phyloP scores from a whole-genome alignment of 1,140 invertebrate genomes.

The Calephelis nemesis region DNA sequence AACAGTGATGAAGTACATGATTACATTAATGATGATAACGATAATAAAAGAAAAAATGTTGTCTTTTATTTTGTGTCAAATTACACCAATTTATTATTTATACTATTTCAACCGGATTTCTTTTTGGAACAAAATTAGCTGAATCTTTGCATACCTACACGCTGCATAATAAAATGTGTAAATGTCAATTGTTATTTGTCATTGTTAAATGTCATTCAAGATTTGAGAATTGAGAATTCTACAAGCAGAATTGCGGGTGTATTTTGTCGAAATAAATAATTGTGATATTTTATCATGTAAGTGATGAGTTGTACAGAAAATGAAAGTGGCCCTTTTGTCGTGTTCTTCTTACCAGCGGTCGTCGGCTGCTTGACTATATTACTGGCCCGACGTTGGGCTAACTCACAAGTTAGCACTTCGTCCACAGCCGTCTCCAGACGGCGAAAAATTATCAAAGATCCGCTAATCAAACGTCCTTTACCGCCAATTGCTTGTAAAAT shows the following conservation, averaged over 20 bases:
- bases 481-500: slow-evolving; percentile 65
- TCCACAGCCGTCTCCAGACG: slow-evolving; percentile 72
- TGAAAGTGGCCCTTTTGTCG: slow-evolving; percentile 78
- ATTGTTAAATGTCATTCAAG: neutral
- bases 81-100: no score
- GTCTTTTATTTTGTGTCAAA: no score
- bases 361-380: slow-evolving; percentile 75
- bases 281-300: slow-evolving; percentile 73
- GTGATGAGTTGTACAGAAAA: slow-evolving; percentile 80
- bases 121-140: no score
- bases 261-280: slow-evolving; percentile 46
- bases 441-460: slow-evolving; percentile 75
- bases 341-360: slow-evolving; percentile 76
- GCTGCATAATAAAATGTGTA: slow-evolving; percentile 16
- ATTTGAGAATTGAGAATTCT: slow-evolving; percentile 16
- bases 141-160: no score
- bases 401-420: slow-evolving; percentile 67
- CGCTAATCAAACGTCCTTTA: slow-evolving; percentile 65
- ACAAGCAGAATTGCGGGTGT: slow-evolving; percentile 24
- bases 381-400: slow-evolving; percentile 72
- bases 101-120: no score
- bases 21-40: no score
- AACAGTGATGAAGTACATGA: no score
- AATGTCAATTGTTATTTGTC: neutral
- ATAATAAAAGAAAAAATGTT: no score